Conservation (phyloP, 2,888 invertebrate species). For the Archips crataeganus region DNA sequence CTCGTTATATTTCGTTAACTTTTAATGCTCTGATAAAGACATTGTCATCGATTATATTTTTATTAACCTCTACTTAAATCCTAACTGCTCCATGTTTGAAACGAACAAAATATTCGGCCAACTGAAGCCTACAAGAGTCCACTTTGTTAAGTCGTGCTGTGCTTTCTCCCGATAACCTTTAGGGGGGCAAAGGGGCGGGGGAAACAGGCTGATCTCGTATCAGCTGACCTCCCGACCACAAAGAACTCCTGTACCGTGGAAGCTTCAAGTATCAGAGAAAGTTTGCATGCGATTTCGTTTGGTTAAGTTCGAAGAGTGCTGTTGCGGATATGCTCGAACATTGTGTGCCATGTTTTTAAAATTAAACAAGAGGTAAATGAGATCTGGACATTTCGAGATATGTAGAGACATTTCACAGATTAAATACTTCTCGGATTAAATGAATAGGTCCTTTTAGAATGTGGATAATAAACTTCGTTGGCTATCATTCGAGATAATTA, state of each 20-base stretch:
- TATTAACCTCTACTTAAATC: too few relatives aligned
- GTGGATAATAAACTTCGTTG: too few relatives aligned
- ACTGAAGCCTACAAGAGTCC: background rate
- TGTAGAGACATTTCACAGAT: too few relatives aligned
- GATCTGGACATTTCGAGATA: too few relatives aligned
- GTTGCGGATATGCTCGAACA: background rate
- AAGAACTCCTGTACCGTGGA: slow-evolving; percentile 31
- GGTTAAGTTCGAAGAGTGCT: background rate
- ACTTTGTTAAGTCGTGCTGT: slow-evolving; percentile 27
- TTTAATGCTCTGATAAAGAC: too few relatives aligned
- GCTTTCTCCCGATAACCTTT: slow-evolving; percentile 39
- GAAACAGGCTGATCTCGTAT: slow-evolving; percentile 35
- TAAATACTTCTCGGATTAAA: too few relatives aligned
- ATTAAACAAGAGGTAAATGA: background rate
- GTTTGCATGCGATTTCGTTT: slow-evolving; percentile 15
- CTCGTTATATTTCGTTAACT: too few relatives aligned
- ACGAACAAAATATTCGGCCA: background rate
- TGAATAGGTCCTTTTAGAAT: too few relatives aligned
- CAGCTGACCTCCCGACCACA: slow-evolving; percentile 41
- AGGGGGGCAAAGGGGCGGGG: slow-evolving; percentile 10
- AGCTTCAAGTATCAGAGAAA: slow-evolving; percentile 30
- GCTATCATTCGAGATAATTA: too few relatives aligned
- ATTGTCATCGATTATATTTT: too few relatives aligned
- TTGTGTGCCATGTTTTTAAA: background rate
- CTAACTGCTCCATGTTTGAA: too few relatives aligned